Percentiles rank a stretch among this genome's conserved stretches.
These are phyloP conservation scores for Drosophila baimaii DNA, from an alignment of 1,140 invertebrate species.

Conservation along the genomic window DNA sequence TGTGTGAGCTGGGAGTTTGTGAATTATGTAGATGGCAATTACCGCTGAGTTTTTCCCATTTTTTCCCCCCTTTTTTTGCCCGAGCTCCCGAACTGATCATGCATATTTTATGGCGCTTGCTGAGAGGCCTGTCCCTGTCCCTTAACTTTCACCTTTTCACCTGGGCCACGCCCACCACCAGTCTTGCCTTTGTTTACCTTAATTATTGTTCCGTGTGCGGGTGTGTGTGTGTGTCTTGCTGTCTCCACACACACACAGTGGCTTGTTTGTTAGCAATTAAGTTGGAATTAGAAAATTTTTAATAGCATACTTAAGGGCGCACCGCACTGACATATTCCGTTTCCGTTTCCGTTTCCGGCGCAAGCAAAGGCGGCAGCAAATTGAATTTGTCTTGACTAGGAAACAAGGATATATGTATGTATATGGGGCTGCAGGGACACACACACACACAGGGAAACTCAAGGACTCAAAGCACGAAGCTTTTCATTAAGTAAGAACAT, in stretches of 20 bases:
- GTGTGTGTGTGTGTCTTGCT: neutral
- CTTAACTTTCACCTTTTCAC: constrained; percentile 10
- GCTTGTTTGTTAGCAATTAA: constrained; percentile 75
- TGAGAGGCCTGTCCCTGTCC: neutral
- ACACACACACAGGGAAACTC: too few species aligned
- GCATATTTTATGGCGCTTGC: constrained; percentile 35
- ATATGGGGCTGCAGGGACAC: too few species aligned
- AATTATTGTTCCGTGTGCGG: constrained; percentile 59
- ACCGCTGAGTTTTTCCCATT: constrained; percentile 16
- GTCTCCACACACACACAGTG: neutral
- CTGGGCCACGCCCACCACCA: constrained; percentile 13
- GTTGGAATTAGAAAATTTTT: constrained; percentile 74
- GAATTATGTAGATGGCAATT: constrained; percentile 52
- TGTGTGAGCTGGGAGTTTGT: constrained; percentile 24
- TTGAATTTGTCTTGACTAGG: constrained; percentile 14
- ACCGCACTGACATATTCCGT: constrained; percentile 15
- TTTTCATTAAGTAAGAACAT: too few species aligned
- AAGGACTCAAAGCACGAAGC: too few species aligned
- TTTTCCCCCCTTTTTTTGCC: neutral
- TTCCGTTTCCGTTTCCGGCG: constrained; percentile 27
- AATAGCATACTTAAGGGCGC: constrained; percentile 66
- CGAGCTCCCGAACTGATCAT: constrained; percentile 8
- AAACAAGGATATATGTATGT: too few species aligned
- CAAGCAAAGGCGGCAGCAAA: neutral
- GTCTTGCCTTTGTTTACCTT: constrained; percentile 47